Conservation (phyloP, 2,888 invertebrate genomes). For the Therioaphis trifolii region DNA sequence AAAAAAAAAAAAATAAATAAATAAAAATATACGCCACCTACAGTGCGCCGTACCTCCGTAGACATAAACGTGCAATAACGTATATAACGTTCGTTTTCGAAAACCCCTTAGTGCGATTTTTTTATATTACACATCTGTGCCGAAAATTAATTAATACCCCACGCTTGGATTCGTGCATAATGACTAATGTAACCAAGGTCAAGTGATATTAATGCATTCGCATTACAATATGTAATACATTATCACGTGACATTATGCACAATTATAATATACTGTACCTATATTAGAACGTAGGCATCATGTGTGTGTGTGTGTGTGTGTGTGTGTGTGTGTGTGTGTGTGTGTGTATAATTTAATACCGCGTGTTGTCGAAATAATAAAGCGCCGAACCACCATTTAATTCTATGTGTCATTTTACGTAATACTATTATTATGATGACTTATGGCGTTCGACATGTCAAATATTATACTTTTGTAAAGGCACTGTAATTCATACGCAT, state of each 20-base stretch:
- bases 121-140: conserved; percentile 2
- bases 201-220: conserved; percentile 11
- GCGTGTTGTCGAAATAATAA: too few relatives aligned
- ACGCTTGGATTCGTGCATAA: not conserved
- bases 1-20: too few relatives aligned
- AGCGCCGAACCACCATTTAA: not conserved
- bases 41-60: not conserved
- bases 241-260: not conserved
- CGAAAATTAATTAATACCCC: conserved; percentile 13
- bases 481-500: too few relatives aligned
- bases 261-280: not conserved
- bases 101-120: conserved; percentile 13
- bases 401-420: not conserved
- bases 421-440: not conserved
- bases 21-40: too few relatives aligned
- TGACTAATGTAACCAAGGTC: conserved; percentile 20
- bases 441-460: not conserved
- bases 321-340: too few relatives aligned
- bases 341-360: too few relatives aligned
- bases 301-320: too few relatives aligned
- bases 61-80: not conserved
- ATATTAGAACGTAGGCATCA: too few relatives aligned
- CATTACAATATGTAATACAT: not conserved
- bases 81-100: not conserved
- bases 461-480: too few relatives aligned